Percentiles rank a stretch among this genome's conserved stretches.
Evolutionary conservation across 2,888 invertebrate species (phyloP).

Genomic region (Drosophila leonis): DNA sequence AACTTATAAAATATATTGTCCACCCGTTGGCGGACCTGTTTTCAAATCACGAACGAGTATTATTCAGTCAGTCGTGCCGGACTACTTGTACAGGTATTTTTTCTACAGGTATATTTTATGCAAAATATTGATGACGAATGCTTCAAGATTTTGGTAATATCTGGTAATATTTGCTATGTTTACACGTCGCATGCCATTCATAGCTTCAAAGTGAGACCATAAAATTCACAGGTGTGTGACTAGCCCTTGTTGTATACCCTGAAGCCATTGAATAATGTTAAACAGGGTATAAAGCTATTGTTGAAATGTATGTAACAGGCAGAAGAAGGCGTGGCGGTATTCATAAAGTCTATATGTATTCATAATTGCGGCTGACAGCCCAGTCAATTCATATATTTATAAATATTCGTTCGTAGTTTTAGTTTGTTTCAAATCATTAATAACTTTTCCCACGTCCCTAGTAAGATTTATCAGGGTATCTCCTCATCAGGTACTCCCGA

Average conservation of each 20-base stretch:
- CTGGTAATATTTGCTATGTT: conserved; percentile 37
- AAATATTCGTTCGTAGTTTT: background rate
- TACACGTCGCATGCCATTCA: conserved; percentile 33
- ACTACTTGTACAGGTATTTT: background rate
- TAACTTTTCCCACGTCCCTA: background rate
- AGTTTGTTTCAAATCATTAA: background rate
- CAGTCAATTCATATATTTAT: background rate
- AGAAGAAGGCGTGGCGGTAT: background rate
- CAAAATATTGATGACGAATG: conserved; percentile 69
- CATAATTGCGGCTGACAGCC: too few species aligned
- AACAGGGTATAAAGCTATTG: too few species aligned
- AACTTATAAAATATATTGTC: too few species aligned
- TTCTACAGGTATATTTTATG: conserved; percentile 37
- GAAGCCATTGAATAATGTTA: background rate
- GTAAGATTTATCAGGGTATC: background rate
- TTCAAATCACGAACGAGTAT: background rate
- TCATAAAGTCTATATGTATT: background rate
- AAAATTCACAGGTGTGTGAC: conserved; percentile 29
- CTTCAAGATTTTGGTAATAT: conserved; percentile 30
- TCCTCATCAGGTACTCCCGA: background rate
- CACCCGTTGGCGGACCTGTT: too few species aligned
- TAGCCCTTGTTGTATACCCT: conserved; percentile 15
- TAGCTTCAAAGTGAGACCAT: conserved; percentile 50
- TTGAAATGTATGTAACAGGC: background rate
- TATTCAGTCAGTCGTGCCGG: background rate